Percentiles rank a stretch among this genome's conserved stretches.
Evolutionary conservation across 2,113 vertebrate genomes (phyloP).

Genomic region (Phylloscopus whistleri): DNA sequence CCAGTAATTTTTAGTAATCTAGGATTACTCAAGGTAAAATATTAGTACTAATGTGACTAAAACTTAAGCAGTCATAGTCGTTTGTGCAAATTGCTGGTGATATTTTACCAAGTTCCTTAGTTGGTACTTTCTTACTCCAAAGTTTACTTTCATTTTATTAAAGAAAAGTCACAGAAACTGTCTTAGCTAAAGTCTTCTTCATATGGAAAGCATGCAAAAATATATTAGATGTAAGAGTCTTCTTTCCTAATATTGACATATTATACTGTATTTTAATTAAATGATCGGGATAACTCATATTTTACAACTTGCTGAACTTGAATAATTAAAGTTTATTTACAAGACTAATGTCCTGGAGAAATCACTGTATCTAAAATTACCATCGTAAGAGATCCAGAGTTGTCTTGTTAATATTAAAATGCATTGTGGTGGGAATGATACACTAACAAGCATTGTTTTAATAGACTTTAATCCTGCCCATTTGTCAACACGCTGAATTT

Average conservation of each 20-base stretch:
- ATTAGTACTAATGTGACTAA: neutral
- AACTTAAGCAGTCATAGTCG: neutral
- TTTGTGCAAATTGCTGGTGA: neutral
- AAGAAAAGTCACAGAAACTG: neutral
- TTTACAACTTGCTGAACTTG: neutral
- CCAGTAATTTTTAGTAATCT: neutral
- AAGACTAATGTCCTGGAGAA: neutral
- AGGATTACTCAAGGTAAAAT: neutral
- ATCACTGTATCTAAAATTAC: neutral
- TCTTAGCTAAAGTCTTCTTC: neutral
- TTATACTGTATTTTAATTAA: neutral
- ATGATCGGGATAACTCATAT: neutral
- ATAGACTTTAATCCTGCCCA: neutral
- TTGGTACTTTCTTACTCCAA: neutral
- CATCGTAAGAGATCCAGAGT: neutral
- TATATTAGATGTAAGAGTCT: neutral
- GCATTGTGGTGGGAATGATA: neutral
- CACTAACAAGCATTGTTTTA: neutral
- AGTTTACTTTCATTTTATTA: neutral
- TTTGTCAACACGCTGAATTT: neutral
- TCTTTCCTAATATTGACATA: neutral
- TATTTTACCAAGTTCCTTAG: neutral
- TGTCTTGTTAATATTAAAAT: neutral
- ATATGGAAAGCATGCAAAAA: neutral
- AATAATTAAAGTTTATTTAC: neutral